Percentiles rank a stretch among this genome's conserved stretches.
Conservation (phyloP, 2,888 invertebrate species). For the Clostera curtula region DNA sequence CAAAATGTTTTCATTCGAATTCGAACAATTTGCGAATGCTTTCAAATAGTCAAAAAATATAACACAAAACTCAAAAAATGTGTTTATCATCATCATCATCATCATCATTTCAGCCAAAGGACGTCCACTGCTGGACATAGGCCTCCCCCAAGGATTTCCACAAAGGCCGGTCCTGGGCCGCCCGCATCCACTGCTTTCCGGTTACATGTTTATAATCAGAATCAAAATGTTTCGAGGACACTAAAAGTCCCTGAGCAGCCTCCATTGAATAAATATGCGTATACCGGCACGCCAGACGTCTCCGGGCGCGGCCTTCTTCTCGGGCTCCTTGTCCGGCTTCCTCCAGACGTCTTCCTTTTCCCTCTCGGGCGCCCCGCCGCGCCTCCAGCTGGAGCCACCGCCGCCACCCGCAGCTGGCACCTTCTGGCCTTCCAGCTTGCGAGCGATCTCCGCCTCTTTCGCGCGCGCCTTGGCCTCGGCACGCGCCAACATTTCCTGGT, state of each 20-base stretch:
- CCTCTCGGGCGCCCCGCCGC: constrained; percentile 28
- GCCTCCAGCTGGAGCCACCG: constrained; percentile 47
- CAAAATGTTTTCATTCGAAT: too few relatives aligned
- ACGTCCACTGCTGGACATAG: too few relatives aligned
- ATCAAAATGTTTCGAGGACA: too few relatives aligned
- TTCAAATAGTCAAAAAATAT: too few relatives aligned
- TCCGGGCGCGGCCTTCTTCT: constrained; percentile 11
- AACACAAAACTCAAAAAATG: too few relatives aligned
- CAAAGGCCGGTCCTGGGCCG: neutral
- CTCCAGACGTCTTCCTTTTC: constrained; percentile 21
- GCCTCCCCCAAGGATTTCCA: too few relatives aligned
- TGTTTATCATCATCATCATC: too few relatives aligned
- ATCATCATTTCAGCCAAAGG: too few relatives aligned
- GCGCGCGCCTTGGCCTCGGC: constrained; percentile 78
- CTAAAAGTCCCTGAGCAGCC: too few relatives aligned
- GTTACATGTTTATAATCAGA: too few relatives aligned
- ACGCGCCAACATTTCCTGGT: constrained; percentile 79
- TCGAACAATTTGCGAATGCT: too few relatives aligned
- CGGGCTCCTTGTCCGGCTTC: constrained; percentile 9
- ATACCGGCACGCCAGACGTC: constrained; percentile 18
- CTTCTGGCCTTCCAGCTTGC: constrained; percentile 69
- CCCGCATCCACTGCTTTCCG: neutral
- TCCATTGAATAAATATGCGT: too few relatives aligned
- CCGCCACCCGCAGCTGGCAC: constrained; percentile 20
- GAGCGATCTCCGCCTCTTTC: constrained; percentile 82